Evolutionary conservation across 2,888 invertebrate genomes (phyloP), one percentile per base, ranked within the genome.

Genomic region (Drosophila quasianomalipes): DNA sequence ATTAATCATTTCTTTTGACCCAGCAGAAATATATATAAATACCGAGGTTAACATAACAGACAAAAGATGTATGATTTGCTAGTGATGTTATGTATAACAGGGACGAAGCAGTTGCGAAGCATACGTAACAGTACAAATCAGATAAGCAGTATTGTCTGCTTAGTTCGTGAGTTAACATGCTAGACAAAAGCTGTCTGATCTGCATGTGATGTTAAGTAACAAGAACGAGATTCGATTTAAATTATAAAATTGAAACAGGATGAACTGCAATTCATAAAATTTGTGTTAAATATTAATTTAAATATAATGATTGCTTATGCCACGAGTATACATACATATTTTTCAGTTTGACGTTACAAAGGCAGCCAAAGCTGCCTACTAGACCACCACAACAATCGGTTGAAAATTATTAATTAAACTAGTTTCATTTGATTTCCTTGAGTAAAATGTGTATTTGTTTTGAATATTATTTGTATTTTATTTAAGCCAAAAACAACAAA

Each of bases 401-500:
- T 4, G 12, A 28, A 5, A 14, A 22, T 30, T 47, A 35, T 47
- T 12, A 26, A 30, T 28, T 37, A 12, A 37, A 26, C 28, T 7
- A 12, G 55, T 19, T 16, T 28, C 10, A 6, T 35, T 53, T 6
- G 31, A 35, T 22, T 33, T 53, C 16, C 22, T 22, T 26, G 2
- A 16, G 14, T 28, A 37, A 16, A 55, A 12, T 19, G 5, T 28
- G 12, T 19, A 19, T 28, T 54, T 33, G 14, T 19, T 39, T 57
- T 57, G 19, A 16, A 26, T 19, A 39, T 57, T 28, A 39, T 28
- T 39, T 35, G 12, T 57, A 57, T n/a, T 57, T 39, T 39, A 39
- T 39, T 57, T 14, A 57, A 57, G 57, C 39, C 28, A 57, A 57
- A 57, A 57, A 39, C 39, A 57, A 57, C 30, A 39, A 39, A 39